Evolutionary conservation across 2,888 invertebrate species (phyloP).

Genomic region (Corbicula japonica): DNA sequence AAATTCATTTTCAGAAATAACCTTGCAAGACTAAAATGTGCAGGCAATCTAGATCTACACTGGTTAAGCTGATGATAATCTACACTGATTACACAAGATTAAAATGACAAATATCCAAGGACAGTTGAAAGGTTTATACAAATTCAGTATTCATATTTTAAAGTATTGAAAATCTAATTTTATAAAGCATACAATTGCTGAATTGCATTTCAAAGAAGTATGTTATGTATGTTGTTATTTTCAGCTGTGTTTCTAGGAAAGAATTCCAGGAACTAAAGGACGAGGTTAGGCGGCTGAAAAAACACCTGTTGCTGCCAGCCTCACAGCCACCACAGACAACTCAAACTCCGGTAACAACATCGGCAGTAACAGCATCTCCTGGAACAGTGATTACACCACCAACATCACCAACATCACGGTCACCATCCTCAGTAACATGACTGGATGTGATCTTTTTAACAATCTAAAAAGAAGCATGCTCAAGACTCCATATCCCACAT

Average conservation of each 20-base stretch:
- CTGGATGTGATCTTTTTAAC: background rate
- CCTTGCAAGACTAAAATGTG: too few species aligned
- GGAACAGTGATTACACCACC: conserved; percentile 13
- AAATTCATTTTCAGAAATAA: too few species aligned
- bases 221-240: too few species aligned
- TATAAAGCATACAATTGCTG: too few species aligned
- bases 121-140: too few species aligned
- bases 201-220: too few species aligned
- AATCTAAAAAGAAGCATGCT: background rate
- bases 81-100: too few species aligned
- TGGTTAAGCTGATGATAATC: too few species aligned
- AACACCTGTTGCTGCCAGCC: background rate
- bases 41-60: too few species aligned
- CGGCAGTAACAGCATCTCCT: conserved; percentile 6
- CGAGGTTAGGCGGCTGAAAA: conserved; percentile 10
- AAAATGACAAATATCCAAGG: too few species aligned
- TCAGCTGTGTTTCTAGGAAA: conserved; percentile 10
- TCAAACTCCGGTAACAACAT: conserved; percentile 6
- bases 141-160: too few species aligned
- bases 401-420: conserved; percentile 19
- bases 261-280: conserved; percentile 1
- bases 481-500: conserved; percentile 18
- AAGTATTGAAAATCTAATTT: too few species aligned
- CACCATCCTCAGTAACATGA: conserved; percentile 12
- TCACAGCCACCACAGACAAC: conserved; percentile 8